Conservation (phyloP, 2,888 invertebrate genomes). For the Pachydiplax longipennis region DNA sequence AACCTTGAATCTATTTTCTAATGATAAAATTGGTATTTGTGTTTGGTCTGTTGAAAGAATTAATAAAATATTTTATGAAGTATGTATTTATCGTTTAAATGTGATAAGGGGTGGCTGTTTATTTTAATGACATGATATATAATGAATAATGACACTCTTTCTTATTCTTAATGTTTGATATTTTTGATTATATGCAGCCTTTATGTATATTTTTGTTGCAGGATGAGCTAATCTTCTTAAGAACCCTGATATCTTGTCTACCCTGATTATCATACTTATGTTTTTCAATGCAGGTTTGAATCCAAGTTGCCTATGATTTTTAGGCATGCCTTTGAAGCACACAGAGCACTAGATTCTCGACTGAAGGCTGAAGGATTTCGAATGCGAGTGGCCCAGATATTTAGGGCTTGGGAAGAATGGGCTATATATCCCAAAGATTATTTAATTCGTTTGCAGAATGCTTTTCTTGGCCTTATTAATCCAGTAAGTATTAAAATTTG, state of each 20-base stretch:
- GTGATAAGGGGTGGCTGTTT: too few species aligned
- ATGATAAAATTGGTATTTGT: too few species aligned
- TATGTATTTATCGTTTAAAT: too few species aligned
- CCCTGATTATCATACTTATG: constrained; percentile 43
- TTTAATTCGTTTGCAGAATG: constrained; percentile 84
- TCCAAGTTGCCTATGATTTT: constrained; percentile 80
- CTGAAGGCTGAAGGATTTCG: constrained; percentile 97
- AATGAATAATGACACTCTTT: too few species aligned
- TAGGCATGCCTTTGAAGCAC: constrained; percentile 74
- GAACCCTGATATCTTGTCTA: too few species aligned
- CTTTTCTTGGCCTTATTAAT: constrained; percentile 80
- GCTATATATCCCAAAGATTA: constrained; percentile 94
- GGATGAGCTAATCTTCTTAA: background rate
- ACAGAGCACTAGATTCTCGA: constrained; percentile 78
- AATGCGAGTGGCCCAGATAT: constrained; percentile 83
- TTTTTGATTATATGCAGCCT: too few species aligned
- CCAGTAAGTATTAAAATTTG: constrained; percentile 45
- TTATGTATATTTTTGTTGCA: too few species aligned
- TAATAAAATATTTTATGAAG: too few species aligned
- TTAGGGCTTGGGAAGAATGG: constrained; percentile 98
- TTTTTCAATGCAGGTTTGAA: constrained; percentile 73
- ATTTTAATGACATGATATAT: too few species aligned
- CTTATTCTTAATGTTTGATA: too few species aligned
- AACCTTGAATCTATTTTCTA: too few species aligned
- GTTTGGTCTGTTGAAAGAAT: too few species aligned